These are phyloP conservation scores for Epizoanthus fatuus DNA, from an alignment of 92 coral and sea anemone genomes.

Conservation along the genomic window DNA sequence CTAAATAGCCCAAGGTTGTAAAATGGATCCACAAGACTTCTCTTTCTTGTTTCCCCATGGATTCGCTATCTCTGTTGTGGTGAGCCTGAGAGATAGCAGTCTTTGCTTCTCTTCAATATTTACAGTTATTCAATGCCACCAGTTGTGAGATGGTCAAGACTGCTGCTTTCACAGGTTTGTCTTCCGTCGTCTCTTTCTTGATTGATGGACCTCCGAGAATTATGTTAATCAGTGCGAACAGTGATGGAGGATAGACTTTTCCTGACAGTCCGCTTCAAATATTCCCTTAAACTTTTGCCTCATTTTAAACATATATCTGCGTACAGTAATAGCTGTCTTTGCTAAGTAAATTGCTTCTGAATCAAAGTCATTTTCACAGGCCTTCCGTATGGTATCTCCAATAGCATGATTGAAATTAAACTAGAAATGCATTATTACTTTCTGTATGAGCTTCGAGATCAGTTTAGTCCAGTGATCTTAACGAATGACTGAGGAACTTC, in stretches of 20 bases:
- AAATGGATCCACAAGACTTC: constrained; percentile 9
- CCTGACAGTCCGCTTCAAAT: constrained; percentile 50
- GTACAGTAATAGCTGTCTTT: constrained; percentile 54
- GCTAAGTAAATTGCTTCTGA: constrained; percentile 63
- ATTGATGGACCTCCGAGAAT: constrained; percentile 53
- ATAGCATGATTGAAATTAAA: constrained; percentile 32
- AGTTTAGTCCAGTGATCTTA: no score
- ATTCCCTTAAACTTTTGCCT: constrained; percentile 48
- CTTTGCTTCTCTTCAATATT: no score
- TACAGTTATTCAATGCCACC: constrained; percentile 31
- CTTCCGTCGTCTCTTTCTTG: constrained; percentile 28
- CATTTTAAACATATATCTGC: constrained; percentile 45
- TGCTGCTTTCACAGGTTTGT: constrained; percentile 28
- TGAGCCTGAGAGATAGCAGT: constrained; percentile 9
- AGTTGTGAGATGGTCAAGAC: constrained; percentile 45
- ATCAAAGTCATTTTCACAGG: constrained; percentile 48
- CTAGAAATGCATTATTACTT: constrained; percentile 41
- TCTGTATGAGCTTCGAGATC: constrained; percentile 42
- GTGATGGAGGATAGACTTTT: constrained; percentile 47
- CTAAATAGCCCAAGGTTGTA: constrained; percentile 23
- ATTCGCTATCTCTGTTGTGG: constrained; percentile 41
- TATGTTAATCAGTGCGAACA: constrained; percentile 40
- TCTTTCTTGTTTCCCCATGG: constrained; percentile 4
- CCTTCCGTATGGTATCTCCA: constrained; percentile 55
- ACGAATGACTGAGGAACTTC: no score